Base-by-base conservation (phyloP, 1,140 invertebrate species). In the Rhizoglyphus robini region DNA sequence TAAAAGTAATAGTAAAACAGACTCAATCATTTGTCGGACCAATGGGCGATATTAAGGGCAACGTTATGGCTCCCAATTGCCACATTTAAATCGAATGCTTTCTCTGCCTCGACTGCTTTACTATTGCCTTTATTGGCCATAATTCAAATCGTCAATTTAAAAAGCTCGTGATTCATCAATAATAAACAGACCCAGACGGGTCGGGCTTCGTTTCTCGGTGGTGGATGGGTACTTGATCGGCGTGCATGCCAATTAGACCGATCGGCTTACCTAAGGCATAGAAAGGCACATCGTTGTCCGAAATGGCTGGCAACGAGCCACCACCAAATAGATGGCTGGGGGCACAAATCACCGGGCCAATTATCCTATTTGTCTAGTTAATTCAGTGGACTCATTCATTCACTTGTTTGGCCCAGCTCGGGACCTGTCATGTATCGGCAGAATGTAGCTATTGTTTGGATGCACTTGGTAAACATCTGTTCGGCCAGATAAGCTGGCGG, bases 141-240 rank as follows among this genome's bases (percentile, higher is more conserved):
- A 15, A 60, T 60, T 60, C 58, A 60, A 15, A 29, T 60, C 30
- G 51, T 54, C 51, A 54, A 54, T 54, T 54, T 54, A 54, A 54
- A 54, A 32, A 54, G 8, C 15, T 27, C 51, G 20, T 54, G 51
- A 54, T 54, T 54, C 8, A 60, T 11, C 58, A 60, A 60, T 60
- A 32, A 60, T 11, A 58, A 58, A 18, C n/a, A 58, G 25, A 1
- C 2, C n/a, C 3, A 46, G 41, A 23, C 23, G 41, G 41, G 23
- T 23, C 23, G 41, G 15, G 23, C 15, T 46, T 15, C 41, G 41
- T 15, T 23, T 15, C 15, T 15, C 41, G 41, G 41, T n/a, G n/a
- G n/a, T n/a, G n/a, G n/a, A n/a, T n/a, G n/a, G n/a, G n/a, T n/a
- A n/a, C n/a, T n/a, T n/a, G 41, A 46, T 15, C 15, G 15, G 15